These are phyloP conservation scores for Drosophila varians DNA, from an alignment of 1,140 invertebrate species.

Conservation along the genomic window DNA sequence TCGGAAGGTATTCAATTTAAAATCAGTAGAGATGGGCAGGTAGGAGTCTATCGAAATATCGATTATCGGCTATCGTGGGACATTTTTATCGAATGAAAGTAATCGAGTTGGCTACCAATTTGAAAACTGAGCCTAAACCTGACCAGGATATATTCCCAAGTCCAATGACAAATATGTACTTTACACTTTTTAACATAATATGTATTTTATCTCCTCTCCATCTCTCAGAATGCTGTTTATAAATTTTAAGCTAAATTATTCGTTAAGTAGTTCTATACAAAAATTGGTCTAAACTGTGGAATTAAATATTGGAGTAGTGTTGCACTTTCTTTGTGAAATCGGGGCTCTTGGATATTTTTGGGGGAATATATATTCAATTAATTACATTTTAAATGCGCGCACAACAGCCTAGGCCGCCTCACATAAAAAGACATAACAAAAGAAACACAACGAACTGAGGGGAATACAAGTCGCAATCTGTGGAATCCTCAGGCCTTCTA, in stretches of 20 bases:
- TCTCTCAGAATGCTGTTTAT: slow-evolving; percentile 23
- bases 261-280: slow-evolving; percentile 69
- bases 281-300: slow-evolving; percentile 76
- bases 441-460: slow-evolving; percentile 57
- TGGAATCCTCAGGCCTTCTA: slow-evolving; percentile 57
- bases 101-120: neutral
- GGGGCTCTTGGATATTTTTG: slow-evolving; percentile 19
- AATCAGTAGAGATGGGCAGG: neutral
- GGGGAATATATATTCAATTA: slow-evolving; percentile 49
- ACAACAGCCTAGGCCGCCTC: slow-evolving; percentile 42
- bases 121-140: neutral
- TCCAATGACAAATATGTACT: neutral
- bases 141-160: neutral
- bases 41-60: neutral
- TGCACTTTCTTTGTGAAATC: slow-evolving; percentile 29
- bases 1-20: slow-evolving; percentile 6
- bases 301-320: slow-evolving; percentile 37
- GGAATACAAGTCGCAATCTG: slow-evolving; percentile 34
- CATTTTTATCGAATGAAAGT: neutral
- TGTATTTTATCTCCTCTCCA: slow-evolving; percentile 25
- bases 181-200: slow-evolving; percentile 37
- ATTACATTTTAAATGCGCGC: slow-evolving; percentile 72
- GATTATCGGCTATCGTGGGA: neutral
- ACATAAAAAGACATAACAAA: slow-evolving; percentile 52
- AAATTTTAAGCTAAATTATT: slow-evolving; percentile 64